Base-by-base conservation (phyloP, 2,797 vertebrate species). In the Babyrousa celebensis region DNA sequence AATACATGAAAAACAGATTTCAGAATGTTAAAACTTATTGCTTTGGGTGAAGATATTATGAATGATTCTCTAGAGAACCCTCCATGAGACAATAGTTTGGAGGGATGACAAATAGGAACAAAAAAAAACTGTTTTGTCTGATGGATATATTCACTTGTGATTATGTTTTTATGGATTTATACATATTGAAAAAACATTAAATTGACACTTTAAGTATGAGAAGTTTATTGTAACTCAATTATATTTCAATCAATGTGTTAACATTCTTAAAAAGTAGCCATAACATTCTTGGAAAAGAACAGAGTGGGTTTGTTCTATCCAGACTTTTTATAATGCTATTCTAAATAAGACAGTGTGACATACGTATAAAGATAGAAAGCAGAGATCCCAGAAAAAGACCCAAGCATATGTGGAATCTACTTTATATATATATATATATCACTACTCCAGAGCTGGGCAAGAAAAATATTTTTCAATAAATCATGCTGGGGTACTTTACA, bases 381-480 rank as follows among this genome's bases (percentile, higher is more conserved):
- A 95, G 92, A 92, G 75, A 70, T 80, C 10, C 88, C 78, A 95
- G 85, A 95, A 95, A 97, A 97, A 96, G 78, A 87, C 23, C 68
- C 11, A 63, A 95, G 78, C 88, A 95, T 97, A 92, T 92, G 89
- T 97, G 70, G n/a, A 96, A 10, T 88, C 72, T 95, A 52, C 63
- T 71, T 86, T 95, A 92, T 89, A 95, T 93, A 96, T 79, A 95
- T 93, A 96, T 79, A 91, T 21, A 89, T 21, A 89, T 78, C 97
- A 91, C 85, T 97, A 96, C 78, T 98, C 91, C 74, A 97, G 72
- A 87, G 60, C 70, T 83, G 29, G 23, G 52, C 78, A 78, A n/a
- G 20, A 23, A 92, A 97, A 92, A 78, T 85, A 94, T 89, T 96
- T 96, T 95, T 94, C 85, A 96, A 91, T 96, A 95, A 96, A 92